Evolutionary conservation across 2,113 vertebrate species (phyloP), one percentile per base, ranked within the genome.

Genomic region (Crypturellus undulatus): DNA sequence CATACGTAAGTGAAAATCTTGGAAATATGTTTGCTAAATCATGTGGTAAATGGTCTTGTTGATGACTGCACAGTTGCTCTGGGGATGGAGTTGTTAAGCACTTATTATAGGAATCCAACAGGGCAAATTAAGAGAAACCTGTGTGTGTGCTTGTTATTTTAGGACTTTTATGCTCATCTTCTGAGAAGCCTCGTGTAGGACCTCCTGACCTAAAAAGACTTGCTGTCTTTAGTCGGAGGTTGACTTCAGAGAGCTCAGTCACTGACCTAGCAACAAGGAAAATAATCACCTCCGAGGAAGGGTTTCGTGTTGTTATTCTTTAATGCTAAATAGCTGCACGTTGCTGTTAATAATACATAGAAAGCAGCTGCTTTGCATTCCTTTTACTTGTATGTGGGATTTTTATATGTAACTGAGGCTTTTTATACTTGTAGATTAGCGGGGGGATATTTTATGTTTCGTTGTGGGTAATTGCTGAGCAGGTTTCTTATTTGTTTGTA

Each of bases 71-170:
- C 95, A 94, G 98, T 88, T 96, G 98, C 97, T 97, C 87, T 89
- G 98, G 96, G 97, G 91, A 97, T 96, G 96, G 91, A 90, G 95
- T 97, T 96, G 97, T 97, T 98, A 98, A 98, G 91, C 90, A 94
- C 97, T 98, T 98, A 97, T 98, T 97, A 97, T 79, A 90, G 97
- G 97, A 97, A 96, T 95, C 98, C 98, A 98, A 95, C 98, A 97
- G 97, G 96, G 97, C 97, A 97, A 98, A 98, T 98, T 98, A 98
- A 98, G 96, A 98, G 96, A 96, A 97, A 97, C 97, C 97, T 94
- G 4, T 95, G 38, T 94, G 97, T 96, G 97, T 96, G 95, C 97
- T 97, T 96, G 96, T 98, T 97, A 97, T 97, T 97, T 96, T 94
- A 97, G 96, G 94, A 94, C 97, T 96, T 95, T 97, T 97, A 97